Base-by-base conservation (phyloP, 2,888 invertebrate species). In the Mechanitis mazaeus region DNA sequence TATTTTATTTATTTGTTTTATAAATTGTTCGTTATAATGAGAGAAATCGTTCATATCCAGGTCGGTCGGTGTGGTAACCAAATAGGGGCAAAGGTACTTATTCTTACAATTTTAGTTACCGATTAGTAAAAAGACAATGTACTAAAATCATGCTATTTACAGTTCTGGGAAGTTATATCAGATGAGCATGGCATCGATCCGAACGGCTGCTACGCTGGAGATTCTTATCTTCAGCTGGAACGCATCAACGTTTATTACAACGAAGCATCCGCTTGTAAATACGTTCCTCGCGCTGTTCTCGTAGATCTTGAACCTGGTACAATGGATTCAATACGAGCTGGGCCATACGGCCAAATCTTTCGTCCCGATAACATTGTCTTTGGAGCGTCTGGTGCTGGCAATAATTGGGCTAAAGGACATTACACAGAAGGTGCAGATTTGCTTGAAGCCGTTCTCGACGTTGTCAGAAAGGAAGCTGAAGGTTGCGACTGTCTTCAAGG, bases 91-190 rank as follows among this genome's bases (percentile, higher is more conserved):
- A 95, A 95, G 93, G 95, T 95, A 85, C 28, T 56, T 35, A 55
- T 38, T 7, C 9, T 0, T 9, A 7, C 28, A 7, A 31, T 31
- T 31, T 31, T 5, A 50, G 7, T 50, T 4, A 31, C 2, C 2
- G 2, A 7, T 31, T 50, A 9, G 31, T 31, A 4, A 1, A 7
- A 11, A 3, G 5, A 31, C 2, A 31, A 31, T 50, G 7, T 31
- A 50, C 2, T 28, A 31, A 7, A 31, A 38, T 35, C 35, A 28
- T 53, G 12, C 59, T 64, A 45, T 68, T 85, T 84, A 57, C 82
- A 94, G 94, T 95, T 95, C 80, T 95, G 95, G 95, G 95, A 95
- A 79, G 94, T 95, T 47, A 95, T 95, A 74, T 95, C 94, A 6
- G 94, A 95, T 73, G 95, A 94, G 72, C 94, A 94, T 75, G 94